These are phyloP conservation scores for Linurgus olivaceus DNA, from an alignment of 2,797 vertebrate species.

Conservation along the genomic window DNA sequence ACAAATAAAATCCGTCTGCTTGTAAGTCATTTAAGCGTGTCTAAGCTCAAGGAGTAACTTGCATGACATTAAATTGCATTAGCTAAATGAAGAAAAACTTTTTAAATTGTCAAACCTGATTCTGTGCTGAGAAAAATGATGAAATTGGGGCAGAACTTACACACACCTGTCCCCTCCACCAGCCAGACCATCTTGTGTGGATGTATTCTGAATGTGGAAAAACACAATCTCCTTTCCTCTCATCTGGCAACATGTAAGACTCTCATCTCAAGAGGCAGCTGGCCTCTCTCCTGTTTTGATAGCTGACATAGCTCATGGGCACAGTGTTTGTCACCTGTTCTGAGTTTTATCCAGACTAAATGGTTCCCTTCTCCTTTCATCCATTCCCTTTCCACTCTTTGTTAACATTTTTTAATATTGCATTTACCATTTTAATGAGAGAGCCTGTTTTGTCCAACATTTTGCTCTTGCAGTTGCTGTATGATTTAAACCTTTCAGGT, in stretches of 20 bases:
- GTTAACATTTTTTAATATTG: background rate
- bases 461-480: background rate
- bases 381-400: background rate
- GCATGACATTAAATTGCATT: background rate
- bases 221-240: background rate
- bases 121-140: background rate
- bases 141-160: background rate
- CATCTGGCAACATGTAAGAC: fast-evolving
- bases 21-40: background rate
- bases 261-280: background rate
- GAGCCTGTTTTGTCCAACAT: background rate
- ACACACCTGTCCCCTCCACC: background rate
- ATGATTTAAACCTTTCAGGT: background rate
- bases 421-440: background rate
- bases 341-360: background rate
- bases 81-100: background rate
- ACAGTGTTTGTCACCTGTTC: background rate
- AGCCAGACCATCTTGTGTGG: background rate
- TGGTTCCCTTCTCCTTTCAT: background rate
- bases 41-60: background rate
- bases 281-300: background rate
- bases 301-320: background rate
- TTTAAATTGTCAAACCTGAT: background rate
- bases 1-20: constrained; percentile 5
- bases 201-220: background rate